Conservation (phyloP, 2,113 vertebrate genomes). For the Pseudolaguvia tuberculata region DNA sequence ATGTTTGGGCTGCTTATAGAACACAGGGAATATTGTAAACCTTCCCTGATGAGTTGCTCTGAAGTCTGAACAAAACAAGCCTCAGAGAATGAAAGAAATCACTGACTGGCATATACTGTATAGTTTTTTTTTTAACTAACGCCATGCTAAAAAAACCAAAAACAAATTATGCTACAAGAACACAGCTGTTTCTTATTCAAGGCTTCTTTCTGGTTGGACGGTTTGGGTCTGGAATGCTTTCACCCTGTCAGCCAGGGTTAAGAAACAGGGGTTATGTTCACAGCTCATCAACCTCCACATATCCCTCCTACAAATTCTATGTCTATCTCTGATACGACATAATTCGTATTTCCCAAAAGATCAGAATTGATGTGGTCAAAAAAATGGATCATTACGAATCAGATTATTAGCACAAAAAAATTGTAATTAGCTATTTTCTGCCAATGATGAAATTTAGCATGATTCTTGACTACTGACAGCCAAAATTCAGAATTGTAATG, state of each 20-base stretch:
- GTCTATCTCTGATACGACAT: not conserved
- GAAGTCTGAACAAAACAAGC: not conserved
- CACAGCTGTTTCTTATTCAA: not conserved
- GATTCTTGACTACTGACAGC: not conserved
- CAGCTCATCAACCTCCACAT: slow-evolving; percentile 27
- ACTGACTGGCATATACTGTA: not conserved
- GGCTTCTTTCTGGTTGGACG: slow-evolving; percentile 18
- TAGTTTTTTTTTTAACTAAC: not conserved
- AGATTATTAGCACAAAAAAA: slow-evolving; percentile 1
- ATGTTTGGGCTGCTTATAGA: slow-evolving; percentile 8
- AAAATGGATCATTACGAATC: not conserved
- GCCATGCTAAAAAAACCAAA: not conserved
- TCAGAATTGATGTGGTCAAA: not conserved
- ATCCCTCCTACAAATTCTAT: not conserved
- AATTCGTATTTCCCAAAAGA: not conserved
- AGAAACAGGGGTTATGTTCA: slow-evolving; percentile 40
- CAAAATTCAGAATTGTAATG: too few relatives aligned
- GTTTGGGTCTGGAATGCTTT: slow-evolving; percentile 26
- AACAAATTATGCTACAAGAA: not conserved
- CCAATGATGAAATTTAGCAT: not conserved
- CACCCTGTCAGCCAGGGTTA: slow-evolving; percentile 48
- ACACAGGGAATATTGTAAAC: slow-evolving; percentile 13
- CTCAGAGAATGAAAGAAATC: not conserved
- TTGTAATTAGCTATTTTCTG: not conserved
- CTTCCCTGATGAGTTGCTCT: slow-evolving; percentile 20